These are phyloP conservation scores for Heliangelus exortis DNA, from an alignment of 2,797 vertebrate species.

Conservation along the genomic window DNA sequence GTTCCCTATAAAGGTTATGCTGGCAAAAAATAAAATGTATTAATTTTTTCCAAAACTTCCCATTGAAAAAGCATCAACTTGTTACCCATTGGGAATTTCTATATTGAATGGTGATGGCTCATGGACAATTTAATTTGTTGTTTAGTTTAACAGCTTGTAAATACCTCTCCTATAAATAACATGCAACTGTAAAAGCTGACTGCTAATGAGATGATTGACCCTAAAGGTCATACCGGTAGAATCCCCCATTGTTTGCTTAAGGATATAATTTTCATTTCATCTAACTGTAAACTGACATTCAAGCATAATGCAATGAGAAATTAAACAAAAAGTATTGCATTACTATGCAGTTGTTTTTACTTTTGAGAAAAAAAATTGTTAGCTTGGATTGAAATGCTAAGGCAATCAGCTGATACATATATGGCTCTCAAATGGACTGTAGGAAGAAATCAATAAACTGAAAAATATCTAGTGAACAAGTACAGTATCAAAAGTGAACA, in stretches of 20 bases:
- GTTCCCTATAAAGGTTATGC: constrained; percentile 63
- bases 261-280: constrained; percentile 66
- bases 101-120: constrained; percentile 76
- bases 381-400: background rate
- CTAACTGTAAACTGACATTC: constrained; percentile 42
- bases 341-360: background rate
- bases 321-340: background rate
- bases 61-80: constrained; percentile 68
- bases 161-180: constrained; percentile 78
- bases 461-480: background rate
- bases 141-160: constrained; percentile 85
- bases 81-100: constrained; percentile 77
- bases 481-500: background rate
- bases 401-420: background rate
- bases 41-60: constrained; percentile 49
- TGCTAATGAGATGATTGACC: constrained; percentile 85
- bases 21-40: constrained; percentile 49
- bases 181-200: constrained; percentile 66
- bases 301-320: background rate
- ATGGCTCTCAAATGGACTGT: background rate
- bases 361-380: background rate
- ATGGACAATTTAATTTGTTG: constrained; percentile 86
- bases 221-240: constrained; percentile 74
- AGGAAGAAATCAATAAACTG: background rate
- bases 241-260: constrained; percentile 78